Percentiles rank a stretch among this genome's conserved stretches.
These are phyloP conservation scores for Notodonta dromedarius DNA, from an alignment of 2,888 invertebrate genomes.

Conservation along the genomic window DNA sequence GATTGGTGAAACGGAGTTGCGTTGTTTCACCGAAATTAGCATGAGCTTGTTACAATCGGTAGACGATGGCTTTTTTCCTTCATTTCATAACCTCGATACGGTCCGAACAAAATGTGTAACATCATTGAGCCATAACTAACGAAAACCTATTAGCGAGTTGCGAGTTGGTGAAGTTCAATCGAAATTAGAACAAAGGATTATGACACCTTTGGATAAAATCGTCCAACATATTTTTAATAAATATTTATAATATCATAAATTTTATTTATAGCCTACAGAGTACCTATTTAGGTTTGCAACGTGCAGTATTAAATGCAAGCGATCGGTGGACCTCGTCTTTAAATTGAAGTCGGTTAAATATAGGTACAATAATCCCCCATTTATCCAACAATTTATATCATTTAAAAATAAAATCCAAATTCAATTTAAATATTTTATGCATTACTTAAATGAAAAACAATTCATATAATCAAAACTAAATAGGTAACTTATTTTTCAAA, in stretches of 20 bases:
- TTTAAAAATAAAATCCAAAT: neutral
- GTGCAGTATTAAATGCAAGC: neutral
- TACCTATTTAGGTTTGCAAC: neutral
- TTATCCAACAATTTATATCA: too few species aligned
- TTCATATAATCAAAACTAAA: too few species aligned
- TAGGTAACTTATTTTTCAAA: too few species aligned
- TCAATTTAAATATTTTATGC: too few species aligned
- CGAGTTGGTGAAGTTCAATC: slow-evolving; percentile 23
- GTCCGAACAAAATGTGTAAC: slow-evolving; percentile 76
- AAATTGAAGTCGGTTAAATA: neutral
- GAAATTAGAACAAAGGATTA: slow-evolving; percentile 25
- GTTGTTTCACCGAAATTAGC: slow-evolving; percentile 64
- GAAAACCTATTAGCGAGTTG: slow-evolving; percentile 59
- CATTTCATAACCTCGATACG: slow-evolving; percentile 72
- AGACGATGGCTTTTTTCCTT: slow-evolving; percentile 63
- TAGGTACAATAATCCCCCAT: neutral
- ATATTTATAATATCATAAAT: neutral
- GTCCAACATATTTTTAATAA: neutral
- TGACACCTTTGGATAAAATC: too few species aligned
- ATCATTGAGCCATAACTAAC: slow-evolving; percentile 68
- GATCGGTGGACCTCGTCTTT: neutral
- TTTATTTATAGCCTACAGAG: neutral
- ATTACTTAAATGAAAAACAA: too few species aligned
- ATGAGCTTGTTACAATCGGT: slow-evolving; percentile 68
- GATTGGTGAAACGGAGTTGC: slow-evolving; percentile 55